Evolutionary conservation across 2,113 vertebrate genomes (phyloP).

Genomic region (Tragelaphus scriptus): DNA sequence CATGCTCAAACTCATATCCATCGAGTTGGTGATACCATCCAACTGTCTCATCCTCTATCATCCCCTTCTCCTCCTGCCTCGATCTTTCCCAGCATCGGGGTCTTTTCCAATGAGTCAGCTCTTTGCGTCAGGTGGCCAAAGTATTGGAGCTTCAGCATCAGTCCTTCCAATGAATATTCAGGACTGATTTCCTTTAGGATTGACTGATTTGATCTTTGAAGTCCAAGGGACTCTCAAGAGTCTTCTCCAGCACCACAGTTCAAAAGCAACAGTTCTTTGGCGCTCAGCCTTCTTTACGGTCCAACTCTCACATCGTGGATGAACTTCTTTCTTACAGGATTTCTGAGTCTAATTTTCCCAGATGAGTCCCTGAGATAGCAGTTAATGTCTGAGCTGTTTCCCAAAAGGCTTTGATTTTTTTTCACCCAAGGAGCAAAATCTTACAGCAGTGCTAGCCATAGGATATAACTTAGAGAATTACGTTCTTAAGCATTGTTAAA

Average conservation of each 20-base stretch:
- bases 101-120: neutral
- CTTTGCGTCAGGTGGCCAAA: neutral
- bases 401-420: neutral
- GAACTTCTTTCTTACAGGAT: neutral
- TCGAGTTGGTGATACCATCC: neutral
- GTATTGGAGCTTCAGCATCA: neutral
- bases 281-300: fast-evolving
- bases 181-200: neutral
- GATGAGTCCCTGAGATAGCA: neutral
- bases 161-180: neutral
- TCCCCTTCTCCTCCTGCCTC: neutral
- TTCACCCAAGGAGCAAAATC: neutral
- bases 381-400: neutral
- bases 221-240: neutral
- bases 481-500: neutral
- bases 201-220: neutral
- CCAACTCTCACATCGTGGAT: neutral
- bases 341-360: neutral
- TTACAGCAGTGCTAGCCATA: neutral
- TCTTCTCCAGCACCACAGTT: neutral
- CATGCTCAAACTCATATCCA: neutral
- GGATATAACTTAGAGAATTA: neutral
- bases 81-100: neutral
- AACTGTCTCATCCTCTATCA: neutral
- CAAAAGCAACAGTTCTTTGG: neutral